phyloP scores from a whole-genome alignment of 1,140 invertebrate species.

The Lepidurus packardi region DNA sequence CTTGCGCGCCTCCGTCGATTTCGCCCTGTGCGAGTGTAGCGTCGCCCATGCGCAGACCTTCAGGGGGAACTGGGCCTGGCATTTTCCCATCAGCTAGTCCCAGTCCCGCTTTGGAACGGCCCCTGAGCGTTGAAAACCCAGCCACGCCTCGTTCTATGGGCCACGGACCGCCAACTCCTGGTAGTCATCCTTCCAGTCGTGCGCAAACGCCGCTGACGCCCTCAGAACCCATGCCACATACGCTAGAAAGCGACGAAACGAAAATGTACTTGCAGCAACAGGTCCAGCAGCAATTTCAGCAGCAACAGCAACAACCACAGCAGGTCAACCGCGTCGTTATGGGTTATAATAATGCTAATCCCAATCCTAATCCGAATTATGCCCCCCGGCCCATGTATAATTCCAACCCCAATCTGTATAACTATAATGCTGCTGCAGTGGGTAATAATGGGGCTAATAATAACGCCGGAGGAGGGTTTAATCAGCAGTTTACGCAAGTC shows the following conservation, averaged over 20 bases:
- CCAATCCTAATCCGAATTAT: not conserved
- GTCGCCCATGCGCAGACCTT: slow-evolving; percentile 40
- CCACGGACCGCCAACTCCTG: slow-evolving; percentile 38
- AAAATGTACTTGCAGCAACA: slow-evolving; percentile 38
- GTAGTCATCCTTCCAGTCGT: slow-evolving; percentile 40
- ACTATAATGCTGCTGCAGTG: not conserved
- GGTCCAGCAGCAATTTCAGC: slow-evolving; percentile 32
- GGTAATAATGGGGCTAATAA: not conserved
- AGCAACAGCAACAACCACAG: slow-evolving; percentile 34
- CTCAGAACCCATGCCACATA: slow-evolving; percentile 24
- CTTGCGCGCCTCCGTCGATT: not conserved
- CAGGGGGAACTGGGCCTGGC: slow-evolving; percentile 40
- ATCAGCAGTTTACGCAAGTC: slow-evolving; percentile 38
- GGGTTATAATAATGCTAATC: slow-evolving; percentile 6
- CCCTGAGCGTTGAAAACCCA: slow-evolving; percentile 55
- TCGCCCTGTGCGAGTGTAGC: slow-evolving; percentile 35
- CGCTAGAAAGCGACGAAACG: not conserved
- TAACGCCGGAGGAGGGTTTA: slow-evolving; percentile 36
- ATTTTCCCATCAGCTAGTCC: slow-evolving; percentile 45
- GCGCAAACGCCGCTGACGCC: slow-evolving; percentile 18
- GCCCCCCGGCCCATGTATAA: not conserved
- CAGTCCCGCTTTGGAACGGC: slow-evolving; percentile 53
- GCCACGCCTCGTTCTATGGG: slow-evolving; percentile 40
- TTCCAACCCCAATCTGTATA: not conserved
- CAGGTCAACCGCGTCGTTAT: not conserved